Percentiles rank a stretch among this genome's conserved stretches.
Conservation (phyloP, 2,113 vertebrate genomes). For the Pagrus major region DNA sequence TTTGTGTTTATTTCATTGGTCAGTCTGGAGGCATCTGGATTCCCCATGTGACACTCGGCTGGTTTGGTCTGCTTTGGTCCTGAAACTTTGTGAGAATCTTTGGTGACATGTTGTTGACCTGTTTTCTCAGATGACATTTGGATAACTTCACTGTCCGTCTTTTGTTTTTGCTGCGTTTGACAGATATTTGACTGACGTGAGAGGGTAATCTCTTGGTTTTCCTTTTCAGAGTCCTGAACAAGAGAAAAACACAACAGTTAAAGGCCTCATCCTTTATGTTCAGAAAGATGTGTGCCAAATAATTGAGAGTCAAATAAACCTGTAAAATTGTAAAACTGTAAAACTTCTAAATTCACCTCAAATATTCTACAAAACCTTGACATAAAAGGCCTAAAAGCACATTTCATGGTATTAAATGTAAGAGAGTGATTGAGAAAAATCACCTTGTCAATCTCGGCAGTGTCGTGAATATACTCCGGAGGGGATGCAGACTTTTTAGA, state of each 20-base stretch:
- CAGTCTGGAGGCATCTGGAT: neutral
- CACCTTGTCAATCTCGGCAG: slow-evolving; percentile 40
- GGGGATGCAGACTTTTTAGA: slow-evolving; percentile 14
- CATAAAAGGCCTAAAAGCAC: neutral
- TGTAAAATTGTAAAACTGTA: neutral
- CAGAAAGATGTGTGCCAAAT: neutral
- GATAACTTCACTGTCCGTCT: slow-evolving; percentile 25
- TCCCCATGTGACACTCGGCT: slow-evolving; percentile 14
- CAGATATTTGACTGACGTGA: neutral
- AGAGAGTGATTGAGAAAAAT: slow-evolving; percentile 2
- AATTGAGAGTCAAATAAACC: neutral
- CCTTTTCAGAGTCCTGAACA: slow-evolving; percentile 69
- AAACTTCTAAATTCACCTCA: neutral
- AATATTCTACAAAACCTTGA: neutral
- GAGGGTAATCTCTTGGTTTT: slow-evolving; percentile 47
- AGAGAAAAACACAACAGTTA: slow-evolving; percentile 23
- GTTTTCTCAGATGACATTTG: slow-evolving; percentile 31
- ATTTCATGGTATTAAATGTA: neutral
- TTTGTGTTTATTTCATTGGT: slow-evolving; percentile 6
- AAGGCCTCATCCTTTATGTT: neutral
- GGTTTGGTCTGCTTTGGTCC: slow-evolving; percentile 46
- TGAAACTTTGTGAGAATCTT: slow-evolving; percentile 29
- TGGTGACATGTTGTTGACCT: slow-evolving; percentile 38
- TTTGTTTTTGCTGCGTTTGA: slow-evolving; percentile 42
- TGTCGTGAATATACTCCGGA: slow-evolving; percentile 28